Conservation (phyloP, 2,888 invertebrate genomes). For the Agonum fuliginosum region DNA sequence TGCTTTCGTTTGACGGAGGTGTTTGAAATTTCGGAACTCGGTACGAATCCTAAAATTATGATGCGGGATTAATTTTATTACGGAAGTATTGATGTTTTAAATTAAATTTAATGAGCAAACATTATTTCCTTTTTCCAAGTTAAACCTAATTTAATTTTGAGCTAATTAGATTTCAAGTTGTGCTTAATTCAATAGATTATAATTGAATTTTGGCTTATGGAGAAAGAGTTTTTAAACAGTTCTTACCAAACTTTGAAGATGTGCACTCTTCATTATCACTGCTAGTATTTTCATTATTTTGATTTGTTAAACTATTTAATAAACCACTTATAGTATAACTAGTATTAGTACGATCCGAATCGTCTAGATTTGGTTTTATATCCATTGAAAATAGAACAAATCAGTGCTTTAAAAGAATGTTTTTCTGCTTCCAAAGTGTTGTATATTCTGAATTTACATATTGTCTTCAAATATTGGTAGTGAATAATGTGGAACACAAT, state of each 20-base stretch:
- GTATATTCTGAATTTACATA: slow-evolving; percentile 57
- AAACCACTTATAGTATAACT: slow-evolving; percentile 65
- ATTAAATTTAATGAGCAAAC: slow-evolving; percentile 48
- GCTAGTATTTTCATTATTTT: slow-evolving; percentile 27
- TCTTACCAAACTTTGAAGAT: slow-evolving; percentile 53
- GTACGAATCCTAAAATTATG: slow-evolving; percentile 11
- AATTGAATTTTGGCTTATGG: slow-evolving; percentile 53
- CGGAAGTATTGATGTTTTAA: slow-evolving; percentile 44
- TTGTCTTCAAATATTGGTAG: slow-evolving; percentile 55
- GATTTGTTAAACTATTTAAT: slow-evolving; percentile 61
- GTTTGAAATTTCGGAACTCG: slow-evolving; percentile 53
- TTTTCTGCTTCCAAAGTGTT: slow-evolving; percentile 49
- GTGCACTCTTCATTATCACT: slow-evolving; percentile 52
- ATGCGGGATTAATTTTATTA: slow-evolving; percentile 30
- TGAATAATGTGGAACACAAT: slow-evolving; percentile 34
- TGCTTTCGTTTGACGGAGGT: slow-evolving; percentile 75
- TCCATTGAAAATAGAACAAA: slow-evolving; percentile 50
- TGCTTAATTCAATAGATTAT: slow-evolving; percentile 58
- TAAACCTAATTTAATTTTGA: slow-evolving; percentile 47
- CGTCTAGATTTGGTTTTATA: slow-evolving; percentile 42
- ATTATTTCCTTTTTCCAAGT: slow-evolving; percentile 44
- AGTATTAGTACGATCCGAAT: slow-evolving; percentile 38
- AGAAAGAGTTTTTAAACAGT: slow-evolving; percentile 49
- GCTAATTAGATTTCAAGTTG: slow-evolving; percentile 58
- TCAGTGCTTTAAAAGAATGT: slow-evolving; percentile 23